phyloP scores from a whole-genome alignment of 2,113 vertebrate genomes.

The Aphelocoma coerulescens region DNA sequence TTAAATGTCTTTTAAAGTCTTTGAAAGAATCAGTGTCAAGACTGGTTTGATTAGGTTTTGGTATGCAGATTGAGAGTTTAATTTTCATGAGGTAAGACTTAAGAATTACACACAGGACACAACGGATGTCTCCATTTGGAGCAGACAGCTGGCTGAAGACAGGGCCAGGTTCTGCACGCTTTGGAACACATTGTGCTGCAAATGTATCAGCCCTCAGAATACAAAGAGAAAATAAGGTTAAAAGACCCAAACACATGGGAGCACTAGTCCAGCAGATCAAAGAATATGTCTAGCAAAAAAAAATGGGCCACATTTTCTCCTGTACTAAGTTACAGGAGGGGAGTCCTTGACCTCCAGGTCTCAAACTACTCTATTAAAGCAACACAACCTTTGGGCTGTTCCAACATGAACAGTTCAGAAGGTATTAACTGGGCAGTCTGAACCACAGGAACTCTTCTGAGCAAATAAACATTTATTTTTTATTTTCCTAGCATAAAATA shows the following conservation, averaged over 20 bases:
- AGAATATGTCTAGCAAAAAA: background rate
- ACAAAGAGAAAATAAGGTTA: background rate
- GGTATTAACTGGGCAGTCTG: background rate
- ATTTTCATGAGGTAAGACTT: background rate
- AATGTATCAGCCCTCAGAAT: background rate
- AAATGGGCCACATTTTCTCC: background rate
- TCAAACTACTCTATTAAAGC: background rate
- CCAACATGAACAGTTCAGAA: background rate
- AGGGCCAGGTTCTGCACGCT: background rate
- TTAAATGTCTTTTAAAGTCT: background rate
- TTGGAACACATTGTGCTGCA: constrained; percentile 38
- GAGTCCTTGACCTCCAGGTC: background rate
- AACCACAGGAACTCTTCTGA: background rate
- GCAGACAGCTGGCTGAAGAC: background rate
- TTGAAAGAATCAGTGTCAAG: background rate
- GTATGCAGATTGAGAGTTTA: background rate
- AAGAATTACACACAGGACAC: background rate
- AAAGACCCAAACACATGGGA: background rate
- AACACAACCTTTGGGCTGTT: background rate
- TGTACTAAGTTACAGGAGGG: background rate
- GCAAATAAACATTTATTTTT: background rate
- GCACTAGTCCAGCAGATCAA: background rate
- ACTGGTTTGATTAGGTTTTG: background rate
- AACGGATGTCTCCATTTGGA: background rate
- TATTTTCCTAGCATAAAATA: background rate